Base-by-base conservation (phyloP, 2,888 invertebrate species). In the Agrochola macilenta region DNA sequence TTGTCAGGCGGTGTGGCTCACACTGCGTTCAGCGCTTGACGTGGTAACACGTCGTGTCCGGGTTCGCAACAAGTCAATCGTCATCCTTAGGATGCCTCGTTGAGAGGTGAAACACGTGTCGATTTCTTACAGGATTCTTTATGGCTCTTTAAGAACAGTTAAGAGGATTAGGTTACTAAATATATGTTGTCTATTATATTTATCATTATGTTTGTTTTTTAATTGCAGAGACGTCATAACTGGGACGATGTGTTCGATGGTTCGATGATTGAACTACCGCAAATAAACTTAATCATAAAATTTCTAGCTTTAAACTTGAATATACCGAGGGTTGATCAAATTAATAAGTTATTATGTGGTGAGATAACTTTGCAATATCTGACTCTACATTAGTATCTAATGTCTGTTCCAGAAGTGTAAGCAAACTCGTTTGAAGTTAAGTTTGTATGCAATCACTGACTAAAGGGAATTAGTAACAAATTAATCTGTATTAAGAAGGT, bases 341-440 rank as follows among this genome's bases (percentile, higher is more conserved):
- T 93, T 30, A 87, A 92, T 63, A 73, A 81, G n/a, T 61, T 90
- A n/a, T 77, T 92, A 54, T 77, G 86, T 35, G 90, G 92, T 91
- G 78, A 85, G 82, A 49, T 5, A 39, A 70, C 35, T 64, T 63
- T 5, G 17, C 3, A 35, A 35, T 61, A 69, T 17, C 9, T 17
- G 35, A 35, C 2, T 35, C 3, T 17, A 35, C 0, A n/a, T 61
- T 35, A 30, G 14, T 23, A 46, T 46, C 12, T 46, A 54, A 60
- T 26, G 3, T 17, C 17, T 17, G 17, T 30, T 30, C 2, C 30
- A 30, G 30, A 58, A 58, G 2, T 26, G 26, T 12, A n/a, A 58
- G 26, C 26, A 58, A 14, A 14, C 7, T 5, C 5, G 11, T 57
- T 49, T 20, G 1, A n/a, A n/a, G 14, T 14, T 58, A 58, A 58